Evolutionary conservation across 2,113 vertebrate genomes (phyloP), one percentile per base, ranked within the genome.

Genomic region (Herpailurus yagouaroundi): DNA sequence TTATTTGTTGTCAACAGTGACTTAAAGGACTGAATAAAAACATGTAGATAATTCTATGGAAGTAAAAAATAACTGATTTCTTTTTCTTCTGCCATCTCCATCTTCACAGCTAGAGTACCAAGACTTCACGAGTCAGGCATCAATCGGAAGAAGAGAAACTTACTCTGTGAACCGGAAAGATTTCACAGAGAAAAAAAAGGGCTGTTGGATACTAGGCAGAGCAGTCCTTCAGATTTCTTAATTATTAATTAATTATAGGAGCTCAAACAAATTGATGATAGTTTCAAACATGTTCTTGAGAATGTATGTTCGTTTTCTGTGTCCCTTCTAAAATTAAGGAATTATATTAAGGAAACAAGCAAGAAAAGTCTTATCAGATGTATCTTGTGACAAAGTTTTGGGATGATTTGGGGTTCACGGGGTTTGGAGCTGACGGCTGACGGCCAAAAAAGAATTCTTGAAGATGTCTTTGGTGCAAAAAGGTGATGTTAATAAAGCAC

Each of bases 341-440:
- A 71, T 64, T 95, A 88, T 45, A 21, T 71, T 80, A 80, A 77
- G 15, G 33, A 90, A 55, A 71, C n/a, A 66, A 38, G 6, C 27
- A 83, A 86, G 76, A 91, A 87, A 73, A 92, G n/a, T 92, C 0
- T 50, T 94, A 91, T 68, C 14, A 95, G 87, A 84, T 68, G 16
- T 10, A 69, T 89, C 71, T 23, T 60, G 21, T 60, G 57, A 60
- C 9, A 21, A 60, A 23, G 57, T 60, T 21, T 60, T 10, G 2
- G 57, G 57, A 21, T 60, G 57, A 23, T 55, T 55, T 55, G 55
- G 16, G 57, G 21, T 60, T 57, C 18, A 7, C 9, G 21, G 57
- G 21, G 57, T 60, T 60, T 60, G 57, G 21, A 60, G 7, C 57
- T 21, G 6, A 60, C 18, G 0, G 7, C 57, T 21, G 6, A 60